Percentiles rank a stretch among this genome's conserved stretches.
Conservation (phyloP, 2,797 vertebrate species). For the Arremon aurantiirostris region DNA sequence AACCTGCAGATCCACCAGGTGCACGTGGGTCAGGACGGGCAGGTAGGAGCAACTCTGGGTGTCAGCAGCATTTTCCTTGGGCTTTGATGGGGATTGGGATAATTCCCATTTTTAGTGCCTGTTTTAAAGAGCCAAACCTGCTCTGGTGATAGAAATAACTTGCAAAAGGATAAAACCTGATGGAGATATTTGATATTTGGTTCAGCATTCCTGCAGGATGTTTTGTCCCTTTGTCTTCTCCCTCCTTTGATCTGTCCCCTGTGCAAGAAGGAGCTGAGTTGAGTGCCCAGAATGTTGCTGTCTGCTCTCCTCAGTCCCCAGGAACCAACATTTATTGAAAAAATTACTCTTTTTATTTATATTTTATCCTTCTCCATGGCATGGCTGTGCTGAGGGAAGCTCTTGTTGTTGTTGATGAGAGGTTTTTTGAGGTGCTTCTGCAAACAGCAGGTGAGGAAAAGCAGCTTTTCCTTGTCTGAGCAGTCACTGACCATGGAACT, state of each 20-base stretch:
- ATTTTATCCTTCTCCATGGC: neutral
- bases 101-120: neutral
- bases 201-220: neutral
- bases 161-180: neutral
- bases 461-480: neutral
- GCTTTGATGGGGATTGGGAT: neutral
- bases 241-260: neutral
- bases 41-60: constrained; percentile 80
- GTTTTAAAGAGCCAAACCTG: neutral
- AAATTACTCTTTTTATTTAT: neutral
- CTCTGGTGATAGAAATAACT: neutral
- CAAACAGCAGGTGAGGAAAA: neutral
- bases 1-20: constrained; percentile 98
- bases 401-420: neutral
- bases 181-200: neutral
- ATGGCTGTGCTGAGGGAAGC: neutral
- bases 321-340: neutral
- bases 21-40: constrained; percentile 96
- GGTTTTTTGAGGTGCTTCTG: neutral
- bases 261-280: neutral
- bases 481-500: neutral
- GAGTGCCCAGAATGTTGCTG: neutral
- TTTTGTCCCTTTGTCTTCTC: neutral
- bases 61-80: neutral
- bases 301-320: neutral